Base-by-base conservation (phyloP, 2,113 vertebrate genomes). In the Podilymbus podiceps region DNA sequence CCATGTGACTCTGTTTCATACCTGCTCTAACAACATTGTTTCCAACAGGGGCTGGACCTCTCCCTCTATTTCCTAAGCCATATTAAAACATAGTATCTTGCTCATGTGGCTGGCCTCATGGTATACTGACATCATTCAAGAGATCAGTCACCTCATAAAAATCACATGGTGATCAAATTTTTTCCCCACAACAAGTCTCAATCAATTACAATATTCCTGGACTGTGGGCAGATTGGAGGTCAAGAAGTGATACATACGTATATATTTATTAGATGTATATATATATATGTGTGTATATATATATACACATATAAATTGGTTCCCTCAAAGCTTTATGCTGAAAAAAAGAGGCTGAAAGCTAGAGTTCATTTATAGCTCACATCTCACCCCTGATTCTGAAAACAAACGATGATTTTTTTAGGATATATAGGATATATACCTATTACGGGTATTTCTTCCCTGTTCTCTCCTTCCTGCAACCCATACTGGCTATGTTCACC, bases 111-210 rank as follows among this genome's bases (percentile, higher is more conserved):
- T 76, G 82, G 55, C 56, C 49, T 68, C 50, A 38, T 35, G 13
- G 59, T 20, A 58, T 6, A 33, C 24, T 53, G 76, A 80, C 56
- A 28, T 88, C 72, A 86, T 53, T 52, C 73, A 88, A 83, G 28
- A 81, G 25, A 89, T 56, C 93, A 44, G 47, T 12, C 80, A 92
- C 49, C 69, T 78, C 84, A 90, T 79, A 59, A 89, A 63, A 89
- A 60, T 75, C 60, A 64, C 56, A 68, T 0, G 0, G 63, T 30
- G 23, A 85, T 60, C 68, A 81, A 27, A 2, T 53, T 78, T 75
- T 94, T 92, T 40, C 44, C 44, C 25, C 62, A 55, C 14, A 76
- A 64, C 5, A 38, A 59, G 8, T 76, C 56, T 94, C 71, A 46
- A 46, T 40, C 56, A 68, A 69, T 83, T 58, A 44, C 30, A 24